Evolutionary conservation across 1,140 invertebrate genomes (phyloP).

Genomic region (Aphidius ervi): DNA sequence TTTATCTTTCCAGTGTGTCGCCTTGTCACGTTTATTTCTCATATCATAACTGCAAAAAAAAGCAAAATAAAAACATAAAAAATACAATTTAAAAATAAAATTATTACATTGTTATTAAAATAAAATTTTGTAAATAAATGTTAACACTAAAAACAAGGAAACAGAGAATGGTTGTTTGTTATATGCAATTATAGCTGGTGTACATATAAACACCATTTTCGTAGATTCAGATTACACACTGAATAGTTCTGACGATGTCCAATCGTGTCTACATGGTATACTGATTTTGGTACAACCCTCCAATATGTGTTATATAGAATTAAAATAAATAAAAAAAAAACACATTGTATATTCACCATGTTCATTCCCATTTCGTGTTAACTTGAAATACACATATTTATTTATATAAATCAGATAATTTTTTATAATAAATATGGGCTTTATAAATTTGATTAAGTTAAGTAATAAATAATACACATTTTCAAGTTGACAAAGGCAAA

Average conservation of each 20-base stretch:
- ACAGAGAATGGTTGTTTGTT: background rate
- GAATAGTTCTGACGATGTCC: slow-evolving; percentile 24
- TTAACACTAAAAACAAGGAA: too few relatives aligned
- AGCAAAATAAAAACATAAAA: too few relatives aligned
- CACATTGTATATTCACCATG: too few relatives aligned
- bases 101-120: background rate
- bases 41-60: slow-evolving; percentile 63
- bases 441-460: too few relatives aligned
- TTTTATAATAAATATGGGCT: too few relatives aligned
- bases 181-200: slow-evolving; percentile 3
- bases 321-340: too few relatives aligned
- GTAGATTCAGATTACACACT: slow-evolving; percentile 24
- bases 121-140: background rate
- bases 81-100: slow-evolving; percentile 20
- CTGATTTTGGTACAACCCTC: slow-evolving; percentile 22
- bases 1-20: slow-evolving; percentile 59
- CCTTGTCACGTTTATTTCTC: slow-evolving; percentile 54
- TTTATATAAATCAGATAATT: too few relatives aligned
- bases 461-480: too few relatives aligned
- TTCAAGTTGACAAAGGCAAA: too few relatives aligned
- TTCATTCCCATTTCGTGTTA: too few relatives aligned
- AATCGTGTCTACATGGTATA: slow-evolving; percentile 25
- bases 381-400: too few relatives aligned
- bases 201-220: slow-evolving; percentile 12
- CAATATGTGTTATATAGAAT: slow-evolving; percentile 11